Base-by-base conservation (phyloP, 1,140 invertebrate genomes). In the Phymorhynchus buccinoides region DNA sequence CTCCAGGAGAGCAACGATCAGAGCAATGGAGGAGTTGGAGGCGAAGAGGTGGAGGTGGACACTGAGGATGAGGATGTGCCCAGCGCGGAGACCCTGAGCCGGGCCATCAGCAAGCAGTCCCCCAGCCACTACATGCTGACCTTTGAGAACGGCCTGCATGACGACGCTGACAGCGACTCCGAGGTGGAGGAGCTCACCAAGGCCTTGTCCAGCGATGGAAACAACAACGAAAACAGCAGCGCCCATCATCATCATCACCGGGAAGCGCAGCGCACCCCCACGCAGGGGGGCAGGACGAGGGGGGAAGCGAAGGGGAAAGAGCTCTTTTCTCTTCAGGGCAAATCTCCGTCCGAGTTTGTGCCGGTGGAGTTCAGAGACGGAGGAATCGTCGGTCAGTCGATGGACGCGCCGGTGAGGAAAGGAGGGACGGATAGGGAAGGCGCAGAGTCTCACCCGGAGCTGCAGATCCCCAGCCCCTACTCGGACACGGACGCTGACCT, bases 71-170 rank as follows among this genome's bases (percentile, higher is more conserved):
- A 37, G 52, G 81, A 83, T 22, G 1, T 68, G 32, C 41, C 18
- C 39, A 42, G 22, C 35, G 18, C 81, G 0, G 35, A 18, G n/a
- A 44, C 81, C 12, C 30, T 44, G 35, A 16, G 3, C 18, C 71
- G 73, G 37, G 81, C 81, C 37, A 73, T 66, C 37, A 71, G 62
- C 37, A 41, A 16, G 6, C 35, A 71, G 37, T 35, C 81, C n/a
- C n/a, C n/a, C 30, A 83, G 81, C 41, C 66, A 83, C 62, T 83
- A 83, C 66, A 71, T 83, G 56, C 62, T 83, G 39, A 83, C 81
- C 16, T 83, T 83, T 44, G 81, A 83, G 66, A 83, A 83, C 62
- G 81, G 81, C 0, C 66, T 83, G 22, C 81, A 71, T 18, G 81
- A 83, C n/a, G 73, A 27, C n/a, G n/a, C n/a, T 16, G 79, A 83